Base-by-base conservation (phyloP, 2,113 vertebrate genomes). In the Phalacrocorax aristotelis region DNA sequence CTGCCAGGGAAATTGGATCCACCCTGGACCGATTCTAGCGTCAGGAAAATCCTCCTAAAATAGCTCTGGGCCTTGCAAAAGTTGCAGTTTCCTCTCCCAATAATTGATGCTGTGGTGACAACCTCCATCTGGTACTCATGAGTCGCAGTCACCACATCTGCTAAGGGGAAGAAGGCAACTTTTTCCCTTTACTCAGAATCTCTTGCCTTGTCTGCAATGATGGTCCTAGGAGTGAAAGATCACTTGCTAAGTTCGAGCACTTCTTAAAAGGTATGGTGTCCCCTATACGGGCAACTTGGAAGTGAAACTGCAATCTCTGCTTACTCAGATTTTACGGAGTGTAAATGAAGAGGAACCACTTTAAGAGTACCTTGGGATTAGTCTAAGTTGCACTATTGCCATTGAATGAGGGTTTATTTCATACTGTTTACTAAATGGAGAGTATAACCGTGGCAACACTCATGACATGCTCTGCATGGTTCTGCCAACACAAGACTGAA, bases 1-100 rank as follows among this genome's bases (percentile, higher is more conserved):
- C 65, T 42, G n/a, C 38, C 21, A 57, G 57, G 44, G 80, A 95
- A 89, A 68, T 90, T 79, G 30, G 40, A 71, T 81, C 62, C 57
- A 61, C 72, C 57, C 69, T 95, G 52, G 9, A 13, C 52, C 76
- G 69, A 81, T 79, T 65, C 46, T 83, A 57, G 54, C 10, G 1
- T 91, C 69, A 64, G 54, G 80, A 91, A 93, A 87, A 89, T 75
- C 69, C 42, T 96, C 76, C 76, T 81, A 81, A 90, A 95, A 92
- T 68, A 84, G n/a, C 83, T 87, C 40, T 49, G 42, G 52, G 65
- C 42, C 57, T 84, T 83, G 32, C 77, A 94, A 66, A 96, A 87
- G 40, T 92, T 87, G 52, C 68, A 61, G 48, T 89, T 96, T 93
- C 69, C 83, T 94, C n/a, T 90, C 57, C 57, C 69, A 61, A 1